Conservation (phyloP, 2,888 invertebrate genomes). For the Heliconius ismenius region DNA sequence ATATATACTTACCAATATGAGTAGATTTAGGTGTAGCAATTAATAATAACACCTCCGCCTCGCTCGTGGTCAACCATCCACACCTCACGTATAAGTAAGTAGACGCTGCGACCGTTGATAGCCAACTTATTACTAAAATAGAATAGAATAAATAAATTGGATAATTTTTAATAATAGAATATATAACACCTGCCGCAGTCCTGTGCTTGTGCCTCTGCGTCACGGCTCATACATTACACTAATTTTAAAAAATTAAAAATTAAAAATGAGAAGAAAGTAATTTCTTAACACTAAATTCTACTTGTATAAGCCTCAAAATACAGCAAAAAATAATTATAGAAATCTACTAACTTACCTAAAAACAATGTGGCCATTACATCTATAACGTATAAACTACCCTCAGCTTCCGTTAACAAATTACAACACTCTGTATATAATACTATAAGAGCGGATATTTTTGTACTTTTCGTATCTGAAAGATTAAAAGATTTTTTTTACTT, state of each 20-base stretch:
- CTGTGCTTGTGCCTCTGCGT: no score
- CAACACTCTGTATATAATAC: slow-evolving; percentile 67
- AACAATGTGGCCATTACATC: slow-evolving; percentile 51
- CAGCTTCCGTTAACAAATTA: slow-evolving; percentile 56
- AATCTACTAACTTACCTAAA: slow-evolving; percentile 46
- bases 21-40: slow-evolving; percentile 56
- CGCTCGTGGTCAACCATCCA: slow-evolving; percentile 52
- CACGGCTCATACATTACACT: no score
- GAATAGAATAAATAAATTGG: neutral
- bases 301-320: neutral
- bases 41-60: slow-evolving; percentile 53
- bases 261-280: neutral
- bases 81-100: slow-evolving; percentile 56
- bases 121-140: slow-evolving; percentile 49
- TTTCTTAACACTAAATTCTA: no score
- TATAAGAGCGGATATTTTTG: slow-evolving; percentile 54
- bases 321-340: neutral
- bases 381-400: slow-evolving; percentile 55
- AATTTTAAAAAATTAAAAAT: no score
- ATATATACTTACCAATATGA: slow-evolving; percentile 46
- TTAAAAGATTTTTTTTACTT: neutral
- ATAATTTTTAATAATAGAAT: neutral
- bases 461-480: slow-evolving; percentile 30
- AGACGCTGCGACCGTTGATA: slow-evolving; percentile 51
- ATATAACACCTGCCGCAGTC: no score